Evolutionary conservation across 2,113 vertebrate genomes (phyloP).

Genomic region (Oreochromis tanganicae): DNA sequence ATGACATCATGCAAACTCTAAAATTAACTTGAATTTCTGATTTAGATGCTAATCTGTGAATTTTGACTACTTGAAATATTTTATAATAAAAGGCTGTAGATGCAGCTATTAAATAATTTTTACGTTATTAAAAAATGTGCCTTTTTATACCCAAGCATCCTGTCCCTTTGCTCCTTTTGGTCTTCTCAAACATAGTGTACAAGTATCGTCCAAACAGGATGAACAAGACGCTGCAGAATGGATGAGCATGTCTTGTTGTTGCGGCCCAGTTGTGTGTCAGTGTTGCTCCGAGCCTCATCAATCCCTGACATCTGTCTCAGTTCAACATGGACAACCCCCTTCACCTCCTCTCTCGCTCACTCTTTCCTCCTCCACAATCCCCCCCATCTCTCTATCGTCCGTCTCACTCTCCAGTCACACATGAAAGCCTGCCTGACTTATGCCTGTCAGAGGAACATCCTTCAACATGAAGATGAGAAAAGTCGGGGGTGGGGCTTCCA

Average conservation of each 20-base stretch:
- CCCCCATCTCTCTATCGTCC: constrained; percentile 22
- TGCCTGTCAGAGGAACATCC: constrained; percentile 60
- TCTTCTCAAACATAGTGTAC: neutral
- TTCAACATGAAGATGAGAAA: constrained; percentile 32
- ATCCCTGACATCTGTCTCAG: constrained; percentile 58
- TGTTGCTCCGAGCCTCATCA: constrained; percentile 57
- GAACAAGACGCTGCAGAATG: constrained; percentile 7
- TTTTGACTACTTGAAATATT: neutral
- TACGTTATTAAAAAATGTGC: neutral
- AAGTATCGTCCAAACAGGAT: neutral
- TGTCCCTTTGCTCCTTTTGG: neutral
- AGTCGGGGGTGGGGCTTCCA: neutral
- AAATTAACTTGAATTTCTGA: neutral
- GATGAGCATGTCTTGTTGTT: constrained; percentile 26
- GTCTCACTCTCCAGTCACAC: constrained; percentile 51
- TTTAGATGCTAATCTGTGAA: neutral
- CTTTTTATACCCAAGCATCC: neutral
- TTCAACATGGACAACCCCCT: constrained; percentile 47
- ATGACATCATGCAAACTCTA: neutral
- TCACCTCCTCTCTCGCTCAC: neutral
- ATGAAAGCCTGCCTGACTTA: constrained; percentile 60
- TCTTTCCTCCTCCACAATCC: constrained; percentile 9
- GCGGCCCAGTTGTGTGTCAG: constrained; percentile 36
- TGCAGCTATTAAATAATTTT: neutral
- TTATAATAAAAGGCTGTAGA: neutral